A percentile compares a stretch with the other conserved stretches of the same genome.
Conservation (phyloP, 2,797 vertebrate species). For the Cyprinodon diabolis region DNA sequence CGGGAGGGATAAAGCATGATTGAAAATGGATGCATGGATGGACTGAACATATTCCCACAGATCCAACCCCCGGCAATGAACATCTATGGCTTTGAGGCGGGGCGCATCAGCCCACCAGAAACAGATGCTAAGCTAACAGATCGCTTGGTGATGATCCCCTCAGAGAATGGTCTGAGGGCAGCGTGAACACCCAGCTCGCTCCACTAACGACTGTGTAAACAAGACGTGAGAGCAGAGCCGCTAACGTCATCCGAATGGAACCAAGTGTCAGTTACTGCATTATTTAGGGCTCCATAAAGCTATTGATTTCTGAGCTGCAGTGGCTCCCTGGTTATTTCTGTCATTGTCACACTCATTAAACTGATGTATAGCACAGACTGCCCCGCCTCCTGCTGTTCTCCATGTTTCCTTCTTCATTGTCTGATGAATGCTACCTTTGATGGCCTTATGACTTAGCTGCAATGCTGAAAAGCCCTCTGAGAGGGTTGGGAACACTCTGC, state of each 20-base stretch:
- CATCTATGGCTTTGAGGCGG: too few species aligned
- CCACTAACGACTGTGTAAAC: conserved; percentile 76
- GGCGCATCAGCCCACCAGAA: too few species aligned
- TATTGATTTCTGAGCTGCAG: conserved; percentile 82
- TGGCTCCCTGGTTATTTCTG: conserved; percentile 78
- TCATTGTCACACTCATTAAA: conserved; percentile 81
- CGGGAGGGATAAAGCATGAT: too few species aligned
- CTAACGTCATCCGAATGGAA: conserved; percentile 69
- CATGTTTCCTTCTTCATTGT: conserved; percentile 30
- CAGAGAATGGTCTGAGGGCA: too few species aligned
- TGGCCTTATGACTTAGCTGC: neutral
- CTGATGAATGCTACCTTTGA: too few species aligned
- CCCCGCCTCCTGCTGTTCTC: conserved; percentile 35
- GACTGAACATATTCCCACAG: too few species aligned
- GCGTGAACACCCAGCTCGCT: conserved; percentile 28
- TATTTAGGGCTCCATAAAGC: conserved; percentile 81
- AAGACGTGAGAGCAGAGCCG: conserved; percentile 70
- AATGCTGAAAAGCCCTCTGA: neutral
- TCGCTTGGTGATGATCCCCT: too few species aligned
- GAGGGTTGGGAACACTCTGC: too few species aligned
- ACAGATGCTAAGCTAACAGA: too few species aligned
- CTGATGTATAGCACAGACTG: conserved; percentile 72
- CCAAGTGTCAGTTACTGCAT: conserved; percentile 80
- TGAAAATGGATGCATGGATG: too few species aligned
- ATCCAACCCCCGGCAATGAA: too few species aligned